Conservation (phyloP, 2,797 vertebrate genomes). For the Chrysocyon brachyurus region DNA sequence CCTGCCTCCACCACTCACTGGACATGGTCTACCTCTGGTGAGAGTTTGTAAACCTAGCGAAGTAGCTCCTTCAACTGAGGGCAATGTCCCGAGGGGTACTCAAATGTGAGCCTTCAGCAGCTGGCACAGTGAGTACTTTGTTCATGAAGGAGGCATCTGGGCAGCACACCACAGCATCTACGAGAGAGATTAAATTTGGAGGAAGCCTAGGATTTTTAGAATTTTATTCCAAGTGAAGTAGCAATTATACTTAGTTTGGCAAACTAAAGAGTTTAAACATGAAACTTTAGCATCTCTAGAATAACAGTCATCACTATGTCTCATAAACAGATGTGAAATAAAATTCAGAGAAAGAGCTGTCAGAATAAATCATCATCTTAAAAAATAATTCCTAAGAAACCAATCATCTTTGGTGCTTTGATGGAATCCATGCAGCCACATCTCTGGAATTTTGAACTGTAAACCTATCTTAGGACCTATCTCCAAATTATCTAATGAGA, state of each 20-base stretch:
- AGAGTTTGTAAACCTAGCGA: background rate
- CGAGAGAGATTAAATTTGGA: background rate
- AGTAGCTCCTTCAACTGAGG: background rate
- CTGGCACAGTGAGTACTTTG: background rate
- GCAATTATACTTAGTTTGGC: background rate
- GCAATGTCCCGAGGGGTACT: background rate
- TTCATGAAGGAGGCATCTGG: background rate
- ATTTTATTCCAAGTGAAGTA: background rate
- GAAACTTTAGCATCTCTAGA: background rate
- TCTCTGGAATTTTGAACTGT: background rate
- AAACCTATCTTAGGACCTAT: background rate
- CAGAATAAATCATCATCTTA: background rate
- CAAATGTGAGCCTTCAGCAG: background rate
- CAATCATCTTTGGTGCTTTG: background rate
- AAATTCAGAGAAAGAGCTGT: background rate
- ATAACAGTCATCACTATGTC: background rate
- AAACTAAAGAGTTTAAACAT: background rate
- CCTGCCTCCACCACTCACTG: background rate
- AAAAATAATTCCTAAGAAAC: background rate
- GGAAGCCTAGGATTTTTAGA: background rate
- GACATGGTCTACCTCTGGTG: background rate
- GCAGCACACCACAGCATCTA: background rate
- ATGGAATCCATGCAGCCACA: background rate
- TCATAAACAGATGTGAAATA: background rate
- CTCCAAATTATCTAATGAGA: conserved; percentile 28